A percentile compares a stretch with the other conserved stretches of the same genome.
Evolutionary conservation across 2,113 vertebrate species (phyloP).

Genomic region (Hemicordylus capensis): DNA sequence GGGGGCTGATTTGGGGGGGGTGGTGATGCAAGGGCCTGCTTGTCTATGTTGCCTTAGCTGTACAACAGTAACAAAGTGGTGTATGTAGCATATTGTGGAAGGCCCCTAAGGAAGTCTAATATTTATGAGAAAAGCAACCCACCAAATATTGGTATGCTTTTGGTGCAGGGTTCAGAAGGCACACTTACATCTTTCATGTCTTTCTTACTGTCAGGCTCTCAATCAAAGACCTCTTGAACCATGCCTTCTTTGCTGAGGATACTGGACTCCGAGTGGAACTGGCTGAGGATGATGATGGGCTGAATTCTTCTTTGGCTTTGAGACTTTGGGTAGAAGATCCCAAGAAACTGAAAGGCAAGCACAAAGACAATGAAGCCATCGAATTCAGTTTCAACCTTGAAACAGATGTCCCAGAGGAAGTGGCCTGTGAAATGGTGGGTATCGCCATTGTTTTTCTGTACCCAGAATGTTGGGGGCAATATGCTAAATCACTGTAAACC

Average conservation of each 20-base stretch:
- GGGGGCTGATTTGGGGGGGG: neutral
- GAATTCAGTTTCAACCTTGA: constrained; percentile 95
- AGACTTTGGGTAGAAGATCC: constrained; percentile 96
- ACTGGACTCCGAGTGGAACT: constrained; percentile 92
- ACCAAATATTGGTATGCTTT: neutral
- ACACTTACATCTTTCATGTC: no score
- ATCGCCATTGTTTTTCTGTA: neutral
- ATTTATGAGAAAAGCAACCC: neutral
- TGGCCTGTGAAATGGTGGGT: constrained; percentile 94
- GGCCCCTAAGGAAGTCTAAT: neutral
- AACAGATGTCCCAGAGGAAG: constrained; percentile 89
- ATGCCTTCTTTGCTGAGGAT: constrained; percentile 92
- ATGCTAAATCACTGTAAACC: no score
- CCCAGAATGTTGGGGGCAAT: no score
- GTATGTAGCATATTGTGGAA: neutral
- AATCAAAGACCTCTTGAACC: constrained; percentile 88
- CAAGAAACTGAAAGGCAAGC: constrained; percentile 94
- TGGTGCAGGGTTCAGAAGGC: neutral
- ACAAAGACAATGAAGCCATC: constrained; percentile 98
- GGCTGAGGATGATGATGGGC: constrained; percentile 87
- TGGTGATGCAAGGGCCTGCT: neutral
- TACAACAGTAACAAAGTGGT: neutral
- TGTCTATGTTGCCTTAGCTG: neutral
- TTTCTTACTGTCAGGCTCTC: constrained; percentile 75
- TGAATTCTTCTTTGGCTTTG: constrained; percentile 84